phyloP scores from a whole-genome alignment of 2,113 vertebrate genomes.

The Salvelinus alpinus region DNA sequence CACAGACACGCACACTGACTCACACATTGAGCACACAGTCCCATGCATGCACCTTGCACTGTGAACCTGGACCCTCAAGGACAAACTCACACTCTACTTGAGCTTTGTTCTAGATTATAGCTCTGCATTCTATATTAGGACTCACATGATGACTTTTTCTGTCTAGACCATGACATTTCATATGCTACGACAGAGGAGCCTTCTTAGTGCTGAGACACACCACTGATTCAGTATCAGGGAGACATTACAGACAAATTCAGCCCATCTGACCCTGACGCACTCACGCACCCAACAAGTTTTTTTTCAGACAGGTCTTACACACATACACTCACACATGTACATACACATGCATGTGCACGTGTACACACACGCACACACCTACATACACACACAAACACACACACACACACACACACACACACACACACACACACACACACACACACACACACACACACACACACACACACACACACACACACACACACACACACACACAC shows the following conservation, averaged over 20 bases:
- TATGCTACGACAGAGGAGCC: not conserved
- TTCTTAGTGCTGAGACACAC: slow-evolving; percentile 1
- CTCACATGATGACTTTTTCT: not conserved
- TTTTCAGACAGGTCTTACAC: not conserved
- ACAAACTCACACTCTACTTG: not conserved
- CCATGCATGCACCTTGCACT: not conserved
- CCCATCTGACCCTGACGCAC: not conserved
- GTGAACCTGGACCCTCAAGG: not conserved
- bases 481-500: slow-evolving; percentile 7
- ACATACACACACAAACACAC: too few species aligned
- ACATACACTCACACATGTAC: not conserved
- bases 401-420: too few species aligned
- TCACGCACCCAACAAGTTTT: not conserved
- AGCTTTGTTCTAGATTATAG: not conserved
- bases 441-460: too few species aligned
- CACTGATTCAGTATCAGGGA: slow-evolving; percentile 8
- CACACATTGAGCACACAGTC: not conserved
- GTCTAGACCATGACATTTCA: not conserved
- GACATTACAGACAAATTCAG: not conserved
- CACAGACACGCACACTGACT: slow-evolving; percentile 5
- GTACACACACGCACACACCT: too few species aligned
- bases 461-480: not conserved
- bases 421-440: not conserved
- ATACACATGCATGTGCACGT: not conserved
- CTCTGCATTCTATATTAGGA: not conserved